These are phyloP conservation scores for Teleogryllus occipitalis DNA, from an alignment of 1,140 invertebrate genomes.

Conservation along the genomic window DNA sequence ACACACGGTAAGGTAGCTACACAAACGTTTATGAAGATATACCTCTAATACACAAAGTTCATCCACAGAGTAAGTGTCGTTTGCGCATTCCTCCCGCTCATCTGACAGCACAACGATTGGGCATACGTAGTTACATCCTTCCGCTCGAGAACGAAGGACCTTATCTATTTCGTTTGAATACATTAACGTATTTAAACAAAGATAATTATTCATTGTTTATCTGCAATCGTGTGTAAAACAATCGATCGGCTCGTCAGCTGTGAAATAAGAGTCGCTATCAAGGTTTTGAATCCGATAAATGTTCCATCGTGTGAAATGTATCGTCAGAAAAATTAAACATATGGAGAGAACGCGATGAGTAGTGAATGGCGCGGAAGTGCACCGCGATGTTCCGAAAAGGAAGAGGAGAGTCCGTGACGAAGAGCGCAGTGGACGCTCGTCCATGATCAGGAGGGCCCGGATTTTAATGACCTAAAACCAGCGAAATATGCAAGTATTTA, in stretches of 20 bases:
- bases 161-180: neutral
- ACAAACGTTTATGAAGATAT: neutral
- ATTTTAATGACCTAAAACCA: too few species aligned
- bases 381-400: too few species aligned
- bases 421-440: too few species aligned
- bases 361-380: too few species aligned
- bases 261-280: neutral
- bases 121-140: neutral
- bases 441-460: too few species aligned
- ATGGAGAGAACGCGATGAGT: too few species aligned
- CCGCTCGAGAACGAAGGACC: neutral
- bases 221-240: neutral
- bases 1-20: too few species aligned
- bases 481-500: too few species aligned
- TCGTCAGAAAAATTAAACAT: neutral
- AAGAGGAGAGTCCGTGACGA: too few species aligned
- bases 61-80: too few species aligned
- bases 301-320: neutral
- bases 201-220: neutral
- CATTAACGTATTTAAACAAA: neutral
- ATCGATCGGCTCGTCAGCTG: neutral
- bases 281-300: neutral
- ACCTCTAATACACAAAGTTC: neutral
- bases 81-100: neutral
- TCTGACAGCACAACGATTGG: neutral